These are phyloP conservation scores for Rutilus rutilus DNA, from an alignment of 2,113 vertebrate genomes.

Conservation along the genomic window DNA sequence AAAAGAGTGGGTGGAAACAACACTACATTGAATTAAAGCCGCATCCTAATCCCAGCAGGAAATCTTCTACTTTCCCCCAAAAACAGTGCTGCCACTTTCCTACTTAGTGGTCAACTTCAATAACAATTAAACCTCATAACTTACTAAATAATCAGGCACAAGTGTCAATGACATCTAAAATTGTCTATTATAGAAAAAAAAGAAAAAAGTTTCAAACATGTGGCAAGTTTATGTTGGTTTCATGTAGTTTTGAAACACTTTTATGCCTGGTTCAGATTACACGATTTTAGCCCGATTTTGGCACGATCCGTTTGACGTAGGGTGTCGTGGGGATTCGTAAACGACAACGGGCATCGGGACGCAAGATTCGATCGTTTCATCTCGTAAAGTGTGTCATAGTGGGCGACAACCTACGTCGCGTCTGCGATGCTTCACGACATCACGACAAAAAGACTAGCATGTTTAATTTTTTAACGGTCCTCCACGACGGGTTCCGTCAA, in stretches of 20 bases:
- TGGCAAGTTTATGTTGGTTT: background rate
- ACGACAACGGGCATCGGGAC: too few species aligned
- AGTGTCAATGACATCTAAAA: background rate
- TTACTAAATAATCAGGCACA: background rate
- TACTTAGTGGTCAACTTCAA: conserved; percentile 36
- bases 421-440: too few species aligned
- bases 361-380: too few species aligned
- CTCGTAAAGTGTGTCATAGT: too few species aligned
- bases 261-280: too few species aligned
- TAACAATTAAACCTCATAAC: conserved; percentile 5
- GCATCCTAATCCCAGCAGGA: conserved; percentile 56
- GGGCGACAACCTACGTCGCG: too few species aligned
- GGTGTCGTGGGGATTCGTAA: too few species aligned
- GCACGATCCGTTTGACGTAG: too few species aligned
- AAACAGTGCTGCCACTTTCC: conserved; percentile 38
- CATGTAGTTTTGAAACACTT: background rate
- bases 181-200: background rate
- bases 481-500: too few species aligned
- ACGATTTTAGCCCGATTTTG: too few species aligned
- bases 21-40: conserved; percentile 60
- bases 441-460: too few species aligned
- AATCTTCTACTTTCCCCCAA: conserved; percentile 52
- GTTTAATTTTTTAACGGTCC: too few species aligned
- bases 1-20: conserved; percentile 33
- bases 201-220: background rate